Conservation (phyloP, 2,797 vertebrate species). For the Synaphobranchus kaupii region DNA sequence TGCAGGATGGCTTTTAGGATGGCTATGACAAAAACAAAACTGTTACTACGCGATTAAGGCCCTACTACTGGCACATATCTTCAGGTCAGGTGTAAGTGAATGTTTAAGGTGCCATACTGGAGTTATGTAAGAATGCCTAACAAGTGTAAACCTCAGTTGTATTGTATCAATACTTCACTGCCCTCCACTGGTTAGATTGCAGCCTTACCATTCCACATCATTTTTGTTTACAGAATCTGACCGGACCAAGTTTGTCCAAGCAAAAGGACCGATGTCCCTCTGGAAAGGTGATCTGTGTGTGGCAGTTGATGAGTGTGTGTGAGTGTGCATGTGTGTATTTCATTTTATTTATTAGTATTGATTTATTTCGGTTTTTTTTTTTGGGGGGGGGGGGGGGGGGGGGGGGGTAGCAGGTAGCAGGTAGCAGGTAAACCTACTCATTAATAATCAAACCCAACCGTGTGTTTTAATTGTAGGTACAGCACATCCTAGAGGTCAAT, state of each 20-base stretch:
- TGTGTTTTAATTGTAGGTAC: slow-evolving; percentile 50
- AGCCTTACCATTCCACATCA: not conserved
- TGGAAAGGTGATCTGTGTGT: slow-evolving; percentile 62
- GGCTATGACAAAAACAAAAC: not conserved
- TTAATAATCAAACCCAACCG: not conserved
- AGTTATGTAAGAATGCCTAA: not conserved
- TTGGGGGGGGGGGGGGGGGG: not conserved
- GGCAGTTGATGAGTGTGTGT: not conserved
- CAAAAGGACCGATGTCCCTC: slow-evolving; percentile 67
- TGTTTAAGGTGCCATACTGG: not conserved
- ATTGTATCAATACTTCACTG: slow-evolving; percentile 42
- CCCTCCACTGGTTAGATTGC: slow-evolving; percentile 44
- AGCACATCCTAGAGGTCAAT: slow-evolving; percentile 67
- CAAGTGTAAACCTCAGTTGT: not conserved
- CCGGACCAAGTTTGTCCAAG: slow-evolving; percentile 51
- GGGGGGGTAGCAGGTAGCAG: too few species aligned
- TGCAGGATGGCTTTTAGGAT: not conserved
- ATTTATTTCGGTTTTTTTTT: not conserved
- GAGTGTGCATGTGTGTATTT: not conserved
- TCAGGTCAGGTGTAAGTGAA: not conserved
- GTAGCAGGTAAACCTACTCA: not conserved
- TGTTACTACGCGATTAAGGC: not conserved
- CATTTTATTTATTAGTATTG: too few species aligned
- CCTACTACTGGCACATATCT: not conserved
- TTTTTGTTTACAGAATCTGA: slow-evolving; percentile 66